These are phyloP conservation scores for Nasua narica DNA, from an alignment of 2,797 vertebrate species.

Conservation along the genomic window DNA sequence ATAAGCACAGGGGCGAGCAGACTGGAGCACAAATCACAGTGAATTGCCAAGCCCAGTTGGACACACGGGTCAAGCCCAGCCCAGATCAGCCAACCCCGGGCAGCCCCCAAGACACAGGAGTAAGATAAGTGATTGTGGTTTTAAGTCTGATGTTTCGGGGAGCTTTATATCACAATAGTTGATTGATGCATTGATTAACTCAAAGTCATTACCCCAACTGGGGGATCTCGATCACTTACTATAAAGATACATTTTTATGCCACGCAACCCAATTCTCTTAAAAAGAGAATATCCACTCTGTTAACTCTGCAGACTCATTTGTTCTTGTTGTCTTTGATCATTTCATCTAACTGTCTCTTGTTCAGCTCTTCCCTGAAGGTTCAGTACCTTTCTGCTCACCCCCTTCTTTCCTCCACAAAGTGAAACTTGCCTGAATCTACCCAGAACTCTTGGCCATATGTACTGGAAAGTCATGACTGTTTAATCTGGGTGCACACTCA, in stretches of 20 bases:
- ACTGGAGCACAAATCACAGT: background rate
- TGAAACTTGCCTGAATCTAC: background rate
- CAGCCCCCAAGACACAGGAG: background rate
- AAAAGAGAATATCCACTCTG: background rate
- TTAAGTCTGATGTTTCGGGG: background rate
- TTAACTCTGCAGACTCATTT: background rate
- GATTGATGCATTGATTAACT: background rate
- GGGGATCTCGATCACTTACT: background rate
- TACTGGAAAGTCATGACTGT: slow-evolving; percentile 52
- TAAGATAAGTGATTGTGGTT: background rate
- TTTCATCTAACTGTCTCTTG: background rate
- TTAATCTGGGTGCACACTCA: slow-evolving; percentile 24
- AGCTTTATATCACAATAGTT: background rate
- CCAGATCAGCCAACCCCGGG: background rate
- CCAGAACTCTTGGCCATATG: background rate
- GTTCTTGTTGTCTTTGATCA: background rate
- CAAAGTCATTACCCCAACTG: background rate
- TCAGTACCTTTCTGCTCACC: background rate
- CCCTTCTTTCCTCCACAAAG: background rate
- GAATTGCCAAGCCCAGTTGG: background rate
- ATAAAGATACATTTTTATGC: background rate
- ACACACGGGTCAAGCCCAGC: background rate
- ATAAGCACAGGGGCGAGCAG: background rate
- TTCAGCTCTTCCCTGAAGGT: background rate
- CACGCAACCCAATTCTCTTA: background rate